Evolutionary conservation across 35 echinoderm and acorn worm species (phyloP), one percentile per base, ranked within the genome.

Genomic region (Eucidaris tribuloides): DNA sequence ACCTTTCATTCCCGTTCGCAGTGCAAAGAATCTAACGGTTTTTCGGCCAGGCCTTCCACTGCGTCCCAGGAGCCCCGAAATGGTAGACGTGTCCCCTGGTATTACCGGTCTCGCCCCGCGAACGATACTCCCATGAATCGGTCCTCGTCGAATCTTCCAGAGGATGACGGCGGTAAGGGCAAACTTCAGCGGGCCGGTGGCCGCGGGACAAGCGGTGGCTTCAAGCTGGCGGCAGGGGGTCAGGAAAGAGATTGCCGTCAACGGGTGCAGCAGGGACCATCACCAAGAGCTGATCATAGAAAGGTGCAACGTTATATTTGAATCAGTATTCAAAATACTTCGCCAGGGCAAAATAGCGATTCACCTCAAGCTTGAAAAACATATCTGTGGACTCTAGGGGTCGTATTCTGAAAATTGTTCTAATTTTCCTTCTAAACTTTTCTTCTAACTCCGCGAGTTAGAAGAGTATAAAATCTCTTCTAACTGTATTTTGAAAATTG

Each of bases 101-200:
- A 27, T 42, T 82, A 28, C 89, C 55, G 19, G 24, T 65, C 6
- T 32, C 83, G 13, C 76, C 91, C 13, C 60, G 83, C 32, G 90
- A 93, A 64, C 80, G 78, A 42, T 59, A 93, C 31, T 54, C 86
- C 3, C 89, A 86, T 46, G 81, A 90, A 50, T 86, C 90, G 6
- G 90, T 99, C 76, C 80, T 82, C 14, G 77, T 99, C 14, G 96
- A 99, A 58, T n/a, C 93, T 99, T 48, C 59, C 82, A 59, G 96
- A 99, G 83, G 96, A 99, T 31, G 96, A 99, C 58, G 44, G 68
- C 68, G 96, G 96, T 4, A 93, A 87, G 62, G 96, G 96, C 20
- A 84, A 76, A 42, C 93, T 84, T 76, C 71, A 42, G 7, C 66
- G 87, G 19, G 84, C n/a, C n/a, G n/a, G n/a, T n/a, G 93, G 7